Percentiles rank a stretch among this genome's conserved stretches.
phyloP scores from a whole-genome alignment of 2,797 vertebrate genomes.

The Phalanger gymnotis region DNA sequence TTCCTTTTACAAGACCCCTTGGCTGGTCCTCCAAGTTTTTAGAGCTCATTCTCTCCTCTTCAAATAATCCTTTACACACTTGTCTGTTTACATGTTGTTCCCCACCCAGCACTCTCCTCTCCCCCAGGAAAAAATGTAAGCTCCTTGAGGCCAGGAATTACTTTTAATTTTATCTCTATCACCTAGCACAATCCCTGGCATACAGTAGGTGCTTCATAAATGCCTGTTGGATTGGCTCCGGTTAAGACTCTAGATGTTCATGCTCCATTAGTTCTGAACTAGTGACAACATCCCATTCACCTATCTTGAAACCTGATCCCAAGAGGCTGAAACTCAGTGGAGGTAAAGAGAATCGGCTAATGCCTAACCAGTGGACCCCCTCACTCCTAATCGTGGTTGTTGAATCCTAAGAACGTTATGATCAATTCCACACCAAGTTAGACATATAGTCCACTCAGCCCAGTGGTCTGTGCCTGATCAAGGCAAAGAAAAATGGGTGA shows the following conservation, averaged over 20 bases:
- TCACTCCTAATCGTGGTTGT: neutral
- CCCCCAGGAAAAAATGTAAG: neutral
- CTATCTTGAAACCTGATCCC: neutral
- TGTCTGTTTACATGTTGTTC: neutral
- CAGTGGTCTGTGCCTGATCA: neutral
- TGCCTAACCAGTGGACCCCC: neutral
- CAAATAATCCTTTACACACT: neutral
- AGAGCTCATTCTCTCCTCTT: neutral
- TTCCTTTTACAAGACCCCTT: neutral
- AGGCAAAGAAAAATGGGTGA: neutral
- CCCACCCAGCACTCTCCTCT: neutral
- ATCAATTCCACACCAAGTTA: constrained; percentile 2
- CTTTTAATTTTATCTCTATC: neutral
- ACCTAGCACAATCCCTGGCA: neutral
- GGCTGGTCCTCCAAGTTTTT: neutral
- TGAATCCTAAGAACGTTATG: neutral
- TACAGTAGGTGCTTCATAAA: neutral
- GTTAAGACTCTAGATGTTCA: neutral
- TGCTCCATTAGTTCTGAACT: neutral
- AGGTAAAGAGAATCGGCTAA: neutral
- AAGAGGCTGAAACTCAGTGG: neutral
- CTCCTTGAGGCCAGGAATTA: neutral
- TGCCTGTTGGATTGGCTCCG: neutral
- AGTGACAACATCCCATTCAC: neutral
- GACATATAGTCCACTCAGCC: neutral